Evolutionary conservation across 2,888 invertebrate genomes (phyloP).

Genomic region (Lepidochitona cinerea): DNA sequence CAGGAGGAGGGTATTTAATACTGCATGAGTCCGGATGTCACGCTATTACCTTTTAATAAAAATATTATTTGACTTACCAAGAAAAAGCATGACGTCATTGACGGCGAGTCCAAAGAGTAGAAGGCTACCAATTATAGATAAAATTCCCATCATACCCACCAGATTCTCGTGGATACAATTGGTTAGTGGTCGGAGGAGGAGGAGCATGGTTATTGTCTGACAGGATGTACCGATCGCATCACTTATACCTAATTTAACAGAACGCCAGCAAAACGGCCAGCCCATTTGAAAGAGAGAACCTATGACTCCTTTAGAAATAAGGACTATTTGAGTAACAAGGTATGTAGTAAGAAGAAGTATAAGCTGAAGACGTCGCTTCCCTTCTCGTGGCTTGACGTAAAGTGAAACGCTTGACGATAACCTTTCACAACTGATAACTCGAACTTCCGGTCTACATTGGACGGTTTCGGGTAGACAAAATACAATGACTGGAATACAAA

Average conservation of each 20-base stretch:
- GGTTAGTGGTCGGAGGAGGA: not conserved
- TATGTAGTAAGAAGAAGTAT: not conserved
- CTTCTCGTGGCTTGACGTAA: not conserved
- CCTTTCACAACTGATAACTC: not conserved
- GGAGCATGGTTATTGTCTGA: conserved; percentile 13
- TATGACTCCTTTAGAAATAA: conserved; percentile 25
- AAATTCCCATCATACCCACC: not conserved
- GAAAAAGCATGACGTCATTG: not conserved
- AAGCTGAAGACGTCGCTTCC: not conserved
- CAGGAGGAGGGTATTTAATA: too few species aligned
- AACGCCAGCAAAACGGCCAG: conserved; percentile 40
- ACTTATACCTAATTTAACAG: conserved; percentile 33
- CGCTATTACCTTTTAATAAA: not conserved
- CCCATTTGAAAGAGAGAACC: conserved; percentile 34
- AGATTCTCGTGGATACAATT: not conserved
- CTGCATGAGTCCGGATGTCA: not conserved
- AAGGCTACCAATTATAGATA: not conserved
- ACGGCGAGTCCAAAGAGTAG: not conserved
- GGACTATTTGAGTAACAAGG: conserved; percentile 17
- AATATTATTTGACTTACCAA: not conserved
- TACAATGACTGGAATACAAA: conserved; percentile 5
- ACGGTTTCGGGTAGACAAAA: conserved; percentile 32
- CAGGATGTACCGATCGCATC: conserved; percentile 15
- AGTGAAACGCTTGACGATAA: not conserved
- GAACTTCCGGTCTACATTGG: conserved; percentile 16